A percentile compares a stretch with the other conserved stretches of the same genome.
Evolutionary conservation across 1,140 invertebrate species (phyloP).

Genomic region (Philotrypesis tridentata): DNA sequence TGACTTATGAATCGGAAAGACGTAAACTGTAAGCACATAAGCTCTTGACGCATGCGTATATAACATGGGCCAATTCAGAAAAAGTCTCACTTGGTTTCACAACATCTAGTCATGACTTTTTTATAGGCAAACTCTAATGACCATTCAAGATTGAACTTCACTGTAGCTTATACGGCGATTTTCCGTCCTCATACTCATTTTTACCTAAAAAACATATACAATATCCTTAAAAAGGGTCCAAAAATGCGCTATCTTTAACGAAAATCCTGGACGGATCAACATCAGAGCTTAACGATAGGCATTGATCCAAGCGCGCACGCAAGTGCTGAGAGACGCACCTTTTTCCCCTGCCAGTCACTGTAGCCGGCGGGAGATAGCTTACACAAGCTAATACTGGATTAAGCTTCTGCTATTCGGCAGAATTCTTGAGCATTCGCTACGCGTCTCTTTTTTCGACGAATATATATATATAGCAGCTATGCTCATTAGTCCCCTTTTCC

Average conservation of each 20-base stretch:
- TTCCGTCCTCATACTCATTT: too few species aligned
- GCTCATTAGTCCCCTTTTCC: background rate
- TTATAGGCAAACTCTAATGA: too few species aligned
- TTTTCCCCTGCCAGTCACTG: background rate
- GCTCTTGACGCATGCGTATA: too few species aligned
- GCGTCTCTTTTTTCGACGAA: background rate
- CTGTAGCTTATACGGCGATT: too few species aligned
- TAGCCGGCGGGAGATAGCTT: constrained; percentile 7
- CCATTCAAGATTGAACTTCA: too few species aligned
- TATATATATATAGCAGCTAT: background rate
- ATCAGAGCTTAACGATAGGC: background rate
- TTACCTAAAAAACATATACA: background rate
- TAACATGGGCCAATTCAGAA: too few species aligned
- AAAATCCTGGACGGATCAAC: background rate
- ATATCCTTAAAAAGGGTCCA: background rate
- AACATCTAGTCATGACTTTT: too few species aligned
- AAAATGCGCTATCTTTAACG: background rate
- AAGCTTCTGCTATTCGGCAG: constrained; percentile 6
- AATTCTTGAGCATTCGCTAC: background rate
- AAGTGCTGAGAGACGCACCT: constrained; percentile 8
- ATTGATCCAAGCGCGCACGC: background rate
- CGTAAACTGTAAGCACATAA: too few species aligned
- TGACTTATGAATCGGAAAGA: too few species aligned
- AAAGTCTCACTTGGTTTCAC: too few species aligned
- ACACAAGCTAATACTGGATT: constrained; percentile 23